Base-by-base conservation (phyloP, 2,888 invertebrate species). In the Lydus trimaculatus region DNA sequence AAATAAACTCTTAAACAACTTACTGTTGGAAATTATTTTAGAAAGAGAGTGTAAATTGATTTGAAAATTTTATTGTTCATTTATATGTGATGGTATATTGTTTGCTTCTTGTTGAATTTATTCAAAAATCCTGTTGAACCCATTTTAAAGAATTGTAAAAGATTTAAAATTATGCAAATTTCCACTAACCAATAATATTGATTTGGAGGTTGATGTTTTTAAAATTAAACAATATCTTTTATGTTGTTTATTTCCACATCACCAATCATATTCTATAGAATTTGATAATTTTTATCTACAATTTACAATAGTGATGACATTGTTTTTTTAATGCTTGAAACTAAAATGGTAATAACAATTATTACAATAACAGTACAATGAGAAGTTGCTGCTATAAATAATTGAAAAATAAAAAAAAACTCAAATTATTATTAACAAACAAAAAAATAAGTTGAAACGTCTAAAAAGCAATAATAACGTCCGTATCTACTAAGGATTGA, bases 121-220 rank as follows among this genome's bases (percentile, higher is more conserved):
- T 59, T 33, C 15, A 23, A 17, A 31, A 33, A 36, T 61, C n/a
- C 13, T 15, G 39, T 39, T 39, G 39, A n/a, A 39, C n/a, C 1
- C 7, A 39, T 15, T 15, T 36, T 36, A 5, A 9, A 59, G n/a
- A 31, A 31, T 17, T 8, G 31, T 9, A 59, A n/a, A 17, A 8
- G 15, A 28, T 58, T 5, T 11, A 28, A 28, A 58, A 58, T 31
- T 31, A 31, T 31, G 31, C 75, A 75, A 74, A 75, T 76, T 76
- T 74, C 73, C 76, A 75, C 73, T 75, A 76, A 74, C 75, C 73
- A 73, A 73, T 76, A 73, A 72, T 73, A 73, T 73, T 74, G 76
- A 78, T 79, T 77, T 73, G 74, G 71, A 70, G n/a, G n/a, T n/a
- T n/a, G n/a, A n/a, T n/a, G n/a, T n/a, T n/a, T n/a, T n/a, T n/a